Base-by-base conservation (phyloP, 2,888 invertebrate genomes). In the Pyrocoelia pectoralis region DNA sequence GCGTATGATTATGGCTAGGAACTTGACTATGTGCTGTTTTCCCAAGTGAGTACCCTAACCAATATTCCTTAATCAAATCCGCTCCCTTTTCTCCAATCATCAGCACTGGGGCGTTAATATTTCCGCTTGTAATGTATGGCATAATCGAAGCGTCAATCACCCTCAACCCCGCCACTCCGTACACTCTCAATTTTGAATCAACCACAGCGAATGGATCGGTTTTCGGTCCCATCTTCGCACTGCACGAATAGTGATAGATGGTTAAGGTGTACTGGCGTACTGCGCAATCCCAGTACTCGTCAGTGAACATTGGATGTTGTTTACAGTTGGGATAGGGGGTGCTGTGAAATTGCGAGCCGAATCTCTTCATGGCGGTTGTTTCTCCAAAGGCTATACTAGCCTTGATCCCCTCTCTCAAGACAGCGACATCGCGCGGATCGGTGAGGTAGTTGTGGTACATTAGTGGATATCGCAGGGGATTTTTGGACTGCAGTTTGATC, bases 391-490 rank as follows among this genome's bases (percentile, higher is more conserved):
- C 93, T 1, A 95, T 78, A 0, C 93, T 92, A 0, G 93, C 90
- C 78, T 95, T 95, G 0, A 94, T 91, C 10, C 95, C 95, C 81
- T 95, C 95, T 15, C 94, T 84, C 54, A 95, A 79, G 0, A 93
- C 92, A 19, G 89, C 86, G 0, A 95, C 89, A 73, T 97, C 97
- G 64, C 92, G 89, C 0, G 91, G 92, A 78, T 95, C 90, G 0
- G 94, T 91, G 65, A 98, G 83, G 77, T 98, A 98, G 79, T 97
- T 97, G 75, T 96, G 95, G 73, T 94, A 90, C 77, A 98, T 86
- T 2, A 94, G 82, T 0, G 98, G 98, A 79, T 95, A 92, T 5
- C 93, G 89, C 50, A 86, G 76, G 0, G 91, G 91, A 75, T 91
- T 84, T 4, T 82, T 85, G 1, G 86, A 85, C 48, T 78, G 75